phyloP scores from a whole-genome alignment of 2,797 vertebrate genomes.

The Knipowitschia caucasica region DNA sequence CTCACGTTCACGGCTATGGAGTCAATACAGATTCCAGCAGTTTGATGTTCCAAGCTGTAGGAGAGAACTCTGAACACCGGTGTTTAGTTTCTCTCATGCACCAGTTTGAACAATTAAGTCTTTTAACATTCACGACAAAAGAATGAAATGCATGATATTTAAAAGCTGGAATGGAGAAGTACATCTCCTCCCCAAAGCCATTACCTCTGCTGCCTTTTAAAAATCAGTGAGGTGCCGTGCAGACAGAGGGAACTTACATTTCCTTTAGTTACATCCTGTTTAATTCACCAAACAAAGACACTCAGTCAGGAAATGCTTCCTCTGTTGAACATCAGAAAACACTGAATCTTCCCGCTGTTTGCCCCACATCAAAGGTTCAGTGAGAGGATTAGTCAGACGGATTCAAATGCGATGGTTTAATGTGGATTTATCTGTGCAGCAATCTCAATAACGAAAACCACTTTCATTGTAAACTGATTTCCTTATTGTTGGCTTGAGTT shows the following conservation, averaged over 20 bases:
- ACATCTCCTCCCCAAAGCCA: background rate
- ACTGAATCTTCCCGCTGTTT: constrained; percentile 13
- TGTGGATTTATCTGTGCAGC: constrained; percentile 6
- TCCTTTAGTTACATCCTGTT: constrained; percentile 25
- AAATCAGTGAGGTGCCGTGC: constrained; percentile 4
- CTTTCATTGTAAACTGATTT: constrained; percentile 6
- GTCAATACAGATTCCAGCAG: constrained; percentile 28
- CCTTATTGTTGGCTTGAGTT: background rate
- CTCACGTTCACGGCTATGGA: constrained; percentile 42
- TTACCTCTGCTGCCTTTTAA: background rate
- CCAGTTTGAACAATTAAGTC: background rate
- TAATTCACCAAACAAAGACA: constrained; percentile 38
- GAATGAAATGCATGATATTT: background rate
- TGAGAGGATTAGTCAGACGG: constrained; percentile 19
- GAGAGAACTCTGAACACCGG: constrained; percentile 57
- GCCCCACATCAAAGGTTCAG: constrained; percentile 14
- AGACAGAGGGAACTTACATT: constrained; percentile 30
- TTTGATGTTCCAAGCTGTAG: constrained; percentile 35
- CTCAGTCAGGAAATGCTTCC: constrained; percentile 38
- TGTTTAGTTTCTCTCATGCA: constrained; percentile 39
- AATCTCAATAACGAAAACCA: constrained; percentile 4
- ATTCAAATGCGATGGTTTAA: constrained; percentile 15
- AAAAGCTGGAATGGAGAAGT: background rate
- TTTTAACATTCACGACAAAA: too few species aligned
- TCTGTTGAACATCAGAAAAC: constrained; percentile 25